These are phyloP conservation scores for Cryptoleucopteryx plumbea DNA, from an alignment of 2,113 vertebrate genomes.

Conservation along the genomic window DNA sequence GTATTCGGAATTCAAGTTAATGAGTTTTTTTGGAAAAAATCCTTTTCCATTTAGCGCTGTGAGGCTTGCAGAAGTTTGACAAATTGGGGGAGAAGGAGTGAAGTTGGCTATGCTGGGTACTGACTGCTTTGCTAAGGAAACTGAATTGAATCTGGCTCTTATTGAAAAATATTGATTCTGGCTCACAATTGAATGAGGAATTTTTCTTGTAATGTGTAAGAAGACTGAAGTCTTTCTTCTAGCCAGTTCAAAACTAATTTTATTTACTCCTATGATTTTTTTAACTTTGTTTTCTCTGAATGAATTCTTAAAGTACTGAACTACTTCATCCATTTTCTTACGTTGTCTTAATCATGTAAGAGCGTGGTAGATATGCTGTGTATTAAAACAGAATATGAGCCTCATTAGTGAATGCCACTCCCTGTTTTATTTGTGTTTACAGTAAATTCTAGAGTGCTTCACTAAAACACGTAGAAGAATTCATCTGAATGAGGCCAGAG, in stretches of 20 bases:
- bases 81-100: not conserved
- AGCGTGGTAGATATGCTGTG: not conserved
- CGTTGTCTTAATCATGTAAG: constrained; percentile 12
- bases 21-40: not conserved
- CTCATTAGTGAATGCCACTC: constrained; percentile 22
- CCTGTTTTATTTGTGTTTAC: constrained; percentile 39
- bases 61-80: constrained; percentile 35
- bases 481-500: not conserved
- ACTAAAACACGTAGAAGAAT: not conserved
- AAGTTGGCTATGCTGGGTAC: constrained; percentile 9
- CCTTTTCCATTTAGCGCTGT: constrained; percentile 20
- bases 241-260: constrained; percentile 49
- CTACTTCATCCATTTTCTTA: constrained; percentile 31
- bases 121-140: constrained; percentile 47
- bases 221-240: constrained; percentile 53
- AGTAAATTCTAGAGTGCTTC: constrained; percentile 23
- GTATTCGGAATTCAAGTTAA: constrained; percentile 42
- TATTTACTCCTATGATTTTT: constrained; percentile 52
- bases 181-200: constrained; percentile 60
- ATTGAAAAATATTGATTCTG: constrained; percentile 69
- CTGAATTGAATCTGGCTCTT: constrained; percentile 58
- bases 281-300: constrained; percentile 56
- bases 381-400: constrained; percentile 12
- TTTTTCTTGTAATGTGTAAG: constrained; percentile 59
- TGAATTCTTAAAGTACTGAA: constrained; percentile 37